Base-by-base conservation (phyloP, 1,140 invertebrate species). In the Drosophila novamexicana region DNA sequence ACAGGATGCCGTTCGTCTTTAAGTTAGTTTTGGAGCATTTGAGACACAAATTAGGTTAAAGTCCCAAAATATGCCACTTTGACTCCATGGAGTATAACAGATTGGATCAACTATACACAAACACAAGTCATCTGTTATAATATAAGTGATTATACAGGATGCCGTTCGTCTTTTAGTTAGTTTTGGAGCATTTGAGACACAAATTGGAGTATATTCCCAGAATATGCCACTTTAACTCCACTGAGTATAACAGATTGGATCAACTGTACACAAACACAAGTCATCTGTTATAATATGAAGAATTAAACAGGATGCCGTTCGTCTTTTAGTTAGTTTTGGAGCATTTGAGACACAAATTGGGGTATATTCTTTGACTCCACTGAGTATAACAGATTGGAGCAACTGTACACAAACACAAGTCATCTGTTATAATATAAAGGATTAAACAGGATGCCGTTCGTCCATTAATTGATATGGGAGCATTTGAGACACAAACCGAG, bases 161-260 rank as follows among this genome's bases (percentile, higher is more conserved):
- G 66, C 75, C 75, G 75, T 78, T 68, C 75, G 75, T 16, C 42
- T 66, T 37, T 32, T 0, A 1, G 9, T 61, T 75, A 6, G 1
- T 73, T 6, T 77, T 4, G 75, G 65, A 77, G 75, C 29, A 53
- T 50, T 75, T 77, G 75, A 77, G 75, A 75, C 71, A 77, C 54
- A 69, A 42, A 29, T 61, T n/a, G 7, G 37, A 49, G 16, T 14
- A 18, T 0, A 10, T 49, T 32, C 10, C 47, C 12, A 42, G 52
- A 66, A 49, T 74, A 69, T 76, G 77, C 67, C 81, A 84, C 81
- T 85, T 85, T 85, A 16, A 50, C 81, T 82, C 81, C 81, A 37
- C 1, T 12, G 44, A n/a, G 6, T 29, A 57, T 66, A 40, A 66
- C 36, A 39, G 8, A 36, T 49, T 14, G 6, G 22, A n/a, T 6